These are phyloP conservation scores for Gymnodraco acuticeps DNA, from an alignment of 2,797 vertebrate species.

Conservation along the genomic window DNA sequence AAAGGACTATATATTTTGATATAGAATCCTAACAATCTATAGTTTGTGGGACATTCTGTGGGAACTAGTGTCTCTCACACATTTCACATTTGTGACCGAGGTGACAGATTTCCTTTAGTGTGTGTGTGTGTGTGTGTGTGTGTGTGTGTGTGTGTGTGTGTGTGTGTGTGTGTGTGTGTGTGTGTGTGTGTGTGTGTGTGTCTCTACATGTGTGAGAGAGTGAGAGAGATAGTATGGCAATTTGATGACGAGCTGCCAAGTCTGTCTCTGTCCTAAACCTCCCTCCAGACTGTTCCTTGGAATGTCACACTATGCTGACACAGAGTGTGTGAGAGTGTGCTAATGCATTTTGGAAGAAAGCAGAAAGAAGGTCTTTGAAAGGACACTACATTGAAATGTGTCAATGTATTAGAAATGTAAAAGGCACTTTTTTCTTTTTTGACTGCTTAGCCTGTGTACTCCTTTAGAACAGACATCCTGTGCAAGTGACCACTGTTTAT, in stretches of 20 bases:
- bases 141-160: no score
- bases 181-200: neutral
- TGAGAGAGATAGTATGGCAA: slow-evolving; percentile 41
- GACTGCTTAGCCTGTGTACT: neutral
- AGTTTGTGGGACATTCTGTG: slow-evolving; percentile 14
- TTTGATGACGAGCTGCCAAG: slow-evolving; percentile 61
- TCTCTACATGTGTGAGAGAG: neutral
- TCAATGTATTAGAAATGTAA: slow-evolving; percentile 4
- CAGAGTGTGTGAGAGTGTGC: slow-evolving; percentile 25
- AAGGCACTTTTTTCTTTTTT: neutral
- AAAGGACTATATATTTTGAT: slow-evolving; percentile 3
- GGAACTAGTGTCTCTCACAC: slow-evolving; percentile 16
- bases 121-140: slow-evolving; percentile 11
- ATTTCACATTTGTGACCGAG: slow-evolving; percentile 52
- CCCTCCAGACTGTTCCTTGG: slow-evolving; percentile 56
- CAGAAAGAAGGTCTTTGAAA: slow-evolving; percentile 15
- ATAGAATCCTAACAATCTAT: neutral
- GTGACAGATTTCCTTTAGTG: slow-evolving; percentile 27
- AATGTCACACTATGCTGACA: slow-evolving; percentile 74
- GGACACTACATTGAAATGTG: neutral
- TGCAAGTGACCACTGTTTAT: neutral
- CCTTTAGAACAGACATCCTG: neutral
- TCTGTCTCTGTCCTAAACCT: slow-evolving; percentile 57
- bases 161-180: no score
- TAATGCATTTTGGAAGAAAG: slow-evolving; percentile 23